Base-by-base conservation (phyloP, 2,113 vertebrate species). In the Neotragus pygmaeus region DNA sequence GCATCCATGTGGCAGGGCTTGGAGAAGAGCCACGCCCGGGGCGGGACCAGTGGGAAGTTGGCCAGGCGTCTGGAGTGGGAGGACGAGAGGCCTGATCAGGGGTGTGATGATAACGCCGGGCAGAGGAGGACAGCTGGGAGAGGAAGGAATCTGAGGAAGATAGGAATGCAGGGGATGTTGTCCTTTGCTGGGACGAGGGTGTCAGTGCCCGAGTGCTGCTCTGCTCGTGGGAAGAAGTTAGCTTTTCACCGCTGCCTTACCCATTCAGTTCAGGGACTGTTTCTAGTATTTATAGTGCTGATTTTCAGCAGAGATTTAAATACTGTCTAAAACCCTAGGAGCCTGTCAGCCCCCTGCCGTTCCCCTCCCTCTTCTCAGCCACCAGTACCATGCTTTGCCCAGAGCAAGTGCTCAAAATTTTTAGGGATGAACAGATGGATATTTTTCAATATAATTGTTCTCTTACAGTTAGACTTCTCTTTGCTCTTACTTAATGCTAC, bases 271-370 rank as follows among this genome's bases (percentile, higher is more conserved):
- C 39, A 86, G 8, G 55, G 86, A 23, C 53, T 33, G 0, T 15
- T 33, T 55, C 2, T 3, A 36, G 1, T 57, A 3, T 95, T 49
- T 30, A 2, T 49, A 0, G 82, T 21, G 58, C 51, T 28, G 47
- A 19, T 6, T 75, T 12, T n/a, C 78, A 86, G 93, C 39, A 9
- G 66, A 84, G 64, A 23, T 4, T 23, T 6, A 28, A 23, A 23
- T 3, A 2, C 19, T 84, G 0, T 14, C 25, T 25, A 4, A 77
- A 27, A 25, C 16, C 1, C 11, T 2, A 4, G 3, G 2, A 9
- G n/a, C 33, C 55, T 7, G 19, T 51, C 8, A 17, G 1, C 19
- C 21, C 33, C 30, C 2, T 14, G 16, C 60, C 8, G 1, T 27
- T 25, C 6, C 6, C 15, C n/a, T 13, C 10, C 0, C 5, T 19